These are phyloP conservation scores for Coronaproctus castanopsis DNA, from an alignment of 2,888 invertebrate species.

Conservation along the genomic window DNA sequence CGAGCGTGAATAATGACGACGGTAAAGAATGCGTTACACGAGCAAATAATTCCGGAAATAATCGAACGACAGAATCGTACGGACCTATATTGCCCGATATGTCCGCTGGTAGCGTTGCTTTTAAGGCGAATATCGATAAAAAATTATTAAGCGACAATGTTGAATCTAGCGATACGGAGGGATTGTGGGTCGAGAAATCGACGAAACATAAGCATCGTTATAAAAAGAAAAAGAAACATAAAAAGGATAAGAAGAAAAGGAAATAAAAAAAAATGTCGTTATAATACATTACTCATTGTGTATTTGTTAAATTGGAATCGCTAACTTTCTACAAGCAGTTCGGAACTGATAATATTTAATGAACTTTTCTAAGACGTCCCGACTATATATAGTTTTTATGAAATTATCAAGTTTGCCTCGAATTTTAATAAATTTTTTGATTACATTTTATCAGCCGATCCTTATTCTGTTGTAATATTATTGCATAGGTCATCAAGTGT, in stretches of 20 bases:
- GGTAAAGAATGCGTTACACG: not conserved
- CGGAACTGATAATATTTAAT: too few species aligned
- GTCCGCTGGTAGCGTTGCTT: not conserved
- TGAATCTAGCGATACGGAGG: not conserved
- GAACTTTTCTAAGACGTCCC: too few species aligned
- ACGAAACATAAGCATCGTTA: not conserved
- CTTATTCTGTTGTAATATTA: too few species aligned
- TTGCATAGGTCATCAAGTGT: too few species aligned
- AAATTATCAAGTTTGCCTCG: too few species aligned
- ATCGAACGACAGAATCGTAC: not conserved
- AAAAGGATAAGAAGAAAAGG: conserved; percentile 1
- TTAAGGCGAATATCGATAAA: not conserved
- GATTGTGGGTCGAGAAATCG: conserved; percentile 6
- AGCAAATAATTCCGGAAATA: not conserved
- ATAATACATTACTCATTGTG: too few species aligned
- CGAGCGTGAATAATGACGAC: not conserved
- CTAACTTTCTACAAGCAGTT: too few species aligned
- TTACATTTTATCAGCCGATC: too few species aligned
- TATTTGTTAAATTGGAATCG: too few species aligned
- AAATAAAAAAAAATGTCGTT: not conserved
- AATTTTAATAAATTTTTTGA: too few species aligned
- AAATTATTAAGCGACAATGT: too few species aligned
- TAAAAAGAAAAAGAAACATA: conserved; percentile 6
- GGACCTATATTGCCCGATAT: not conserved
- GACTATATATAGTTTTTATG: too few species aligned